These are phyloP conservation scores for Cabera pusaria DNA, from an alignment of 2,888 invertebrate species.

Conservation along the genomic window DNA sequence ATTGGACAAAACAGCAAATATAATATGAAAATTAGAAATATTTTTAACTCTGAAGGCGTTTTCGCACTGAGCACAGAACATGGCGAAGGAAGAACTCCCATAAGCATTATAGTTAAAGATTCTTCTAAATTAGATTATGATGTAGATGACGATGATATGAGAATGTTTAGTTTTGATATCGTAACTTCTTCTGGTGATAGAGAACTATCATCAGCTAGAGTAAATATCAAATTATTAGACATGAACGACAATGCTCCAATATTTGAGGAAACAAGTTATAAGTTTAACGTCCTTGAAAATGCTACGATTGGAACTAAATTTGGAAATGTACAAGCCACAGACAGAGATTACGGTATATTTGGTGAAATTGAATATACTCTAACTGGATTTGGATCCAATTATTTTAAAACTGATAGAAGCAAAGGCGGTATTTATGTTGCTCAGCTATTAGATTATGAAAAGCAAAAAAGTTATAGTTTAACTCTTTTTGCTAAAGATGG, in stretches of 20 bases:
- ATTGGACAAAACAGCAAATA: slow-evolving; percentile 89
- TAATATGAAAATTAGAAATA: slow-evolving; percentile 83
- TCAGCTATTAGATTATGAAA: slow-evolving; percentile 89
- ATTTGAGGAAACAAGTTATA: slow-evolving; percentile 85
- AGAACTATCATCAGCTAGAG: slow-evolving; percentile 83
- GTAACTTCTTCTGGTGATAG: slow-evolving; percentile 81
- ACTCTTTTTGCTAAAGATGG: slow-evolving; percentile 92
- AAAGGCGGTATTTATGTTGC: slow-evolving; percentile 87
- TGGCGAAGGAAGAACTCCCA: slow-evolving; percentile 89
- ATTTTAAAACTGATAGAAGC: slow-evolving; percentile 86
- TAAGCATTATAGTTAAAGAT: slow-evolving; percentile 88
- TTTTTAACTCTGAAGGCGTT: slow-evolving; percentile 81
- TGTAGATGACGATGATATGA: slow-evolving; percentile 81
- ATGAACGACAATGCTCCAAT: slow-evolving; percentile 91
- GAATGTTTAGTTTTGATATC: slow-evolving; percentile 87
- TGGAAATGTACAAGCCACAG: slow-evolving; percentile 86
- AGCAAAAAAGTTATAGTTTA: slow-evolving; percentile 90
- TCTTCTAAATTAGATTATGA: slow-evolving; percentile 88
- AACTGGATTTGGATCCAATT: slow-evolving; percentile 91
- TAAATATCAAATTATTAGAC: slow-evolving; percentile 87
- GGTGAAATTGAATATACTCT: slow-evolving; percentile 89
- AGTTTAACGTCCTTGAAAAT: slow-evolving; percentile 87
- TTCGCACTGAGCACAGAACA: slow-evolving; percentile 86
- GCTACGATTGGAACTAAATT: slow-evolving; percentile 84
- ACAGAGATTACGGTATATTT: slow-evolving; percentile 88